Base-by-base conservation (phyloP, 2,888 invertebrate genomes). In the Drosophila lacicola region DNA sequence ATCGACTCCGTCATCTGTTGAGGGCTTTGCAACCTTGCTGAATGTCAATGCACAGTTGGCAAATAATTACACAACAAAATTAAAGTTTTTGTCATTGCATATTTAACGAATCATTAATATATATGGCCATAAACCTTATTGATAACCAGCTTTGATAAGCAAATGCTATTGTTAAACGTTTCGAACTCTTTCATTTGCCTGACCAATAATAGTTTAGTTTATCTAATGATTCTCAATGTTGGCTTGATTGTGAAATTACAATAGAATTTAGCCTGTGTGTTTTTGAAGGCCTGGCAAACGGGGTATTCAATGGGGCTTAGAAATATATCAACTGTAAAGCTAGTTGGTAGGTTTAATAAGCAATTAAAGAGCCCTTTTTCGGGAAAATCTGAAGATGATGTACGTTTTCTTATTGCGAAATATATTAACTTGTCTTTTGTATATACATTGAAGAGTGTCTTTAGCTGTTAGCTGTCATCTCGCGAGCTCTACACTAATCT, bases 61-160 rank as follows among this genome's bases (percentile, higher is more conserved):
- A 70, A 72, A 74, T 78, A 82, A 85, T 82, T 78, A 65, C 65
- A 51, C 37, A 70, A 70, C 46, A 17, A 65, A 66, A 5, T 61
- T 50, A 49, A 56, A 56, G 25, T 34, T 39, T 53, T 72, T 57
- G 47, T 56, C 50, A 60, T 74, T 60, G 74, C 56, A 50, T 54
- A 55, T 58, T 74, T 55, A 41, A 8, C 56, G 25, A 55, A 62
- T 73, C 74, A 78, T 69, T 60, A 50, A 56, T 61, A 42, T 61
- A 42, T 60, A 34, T 21, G 37, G 57, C 46, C 13, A 63, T 46
- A 51, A 41, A 60, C 9, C n/a, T 21, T 44, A 41, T 57, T 33
- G 80, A 74, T 73, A 74, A 78, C 44, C 54, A 39, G 17, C 19
- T 4, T 8, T 55, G 39, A 57, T 61, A 66, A 9, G 21, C 56